phyloP scores from a whole-genome alignment of 1,140 invertebrate species.

The Magallana ariakensis region DNA sequence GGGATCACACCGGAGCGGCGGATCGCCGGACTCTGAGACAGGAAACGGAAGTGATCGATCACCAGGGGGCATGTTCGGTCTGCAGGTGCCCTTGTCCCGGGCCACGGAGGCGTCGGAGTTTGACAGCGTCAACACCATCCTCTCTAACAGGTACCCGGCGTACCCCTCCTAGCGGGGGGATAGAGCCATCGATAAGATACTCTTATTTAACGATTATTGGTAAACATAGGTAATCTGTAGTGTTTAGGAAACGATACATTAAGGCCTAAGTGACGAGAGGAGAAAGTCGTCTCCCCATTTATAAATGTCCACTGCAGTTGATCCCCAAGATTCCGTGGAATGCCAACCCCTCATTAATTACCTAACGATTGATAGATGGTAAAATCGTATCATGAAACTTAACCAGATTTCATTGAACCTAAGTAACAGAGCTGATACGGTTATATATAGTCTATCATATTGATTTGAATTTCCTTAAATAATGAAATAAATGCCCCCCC shows the following conservation, averaged over 20 bases:
- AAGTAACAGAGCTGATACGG: background rate
- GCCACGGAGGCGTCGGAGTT: background rate
- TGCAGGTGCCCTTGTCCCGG: slow-evolving; percentile 22
- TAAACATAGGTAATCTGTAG: background rate
- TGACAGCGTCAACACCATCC: slow-evolving; percentile 20
- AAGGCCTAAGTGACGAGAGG: background rate
- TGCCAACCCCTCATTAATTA: slow-evolving; percentile 11
- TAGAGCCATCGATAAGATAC: background rate
- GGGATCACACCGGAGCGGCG: background rate
- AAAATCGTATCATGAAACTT: background rate
- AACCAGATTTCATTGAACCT: background rate
- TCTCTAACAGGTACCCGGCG: background rate
- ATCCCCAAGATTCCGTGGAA: background rate
- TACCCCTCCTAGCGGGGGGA: background rate
- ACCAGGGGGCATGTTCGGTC: slow-evolving; percentile 6
- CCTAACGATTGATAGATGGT: slow-evolving; percentile 3
- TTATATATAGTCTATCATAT: no score
- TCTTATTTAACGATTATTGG: slow-evolving; percentile 17
- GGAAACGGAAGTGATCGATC: background rate
- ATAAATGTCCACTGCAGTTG: background rate
- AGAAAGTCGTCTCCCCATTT: background rate
- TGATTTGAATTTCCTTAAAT: no score
- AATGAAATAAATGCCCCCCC: no score
- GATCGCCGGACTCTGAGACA: background rate
- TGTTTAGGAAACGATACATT: background rate